Percentiles rank a stretch among this genome's conserved stretches.
Evolutionary conservation across 37 sponge, comb jelly and placozoan species (phyloP).

Genomic region (Beroe forskalii): DNA sequence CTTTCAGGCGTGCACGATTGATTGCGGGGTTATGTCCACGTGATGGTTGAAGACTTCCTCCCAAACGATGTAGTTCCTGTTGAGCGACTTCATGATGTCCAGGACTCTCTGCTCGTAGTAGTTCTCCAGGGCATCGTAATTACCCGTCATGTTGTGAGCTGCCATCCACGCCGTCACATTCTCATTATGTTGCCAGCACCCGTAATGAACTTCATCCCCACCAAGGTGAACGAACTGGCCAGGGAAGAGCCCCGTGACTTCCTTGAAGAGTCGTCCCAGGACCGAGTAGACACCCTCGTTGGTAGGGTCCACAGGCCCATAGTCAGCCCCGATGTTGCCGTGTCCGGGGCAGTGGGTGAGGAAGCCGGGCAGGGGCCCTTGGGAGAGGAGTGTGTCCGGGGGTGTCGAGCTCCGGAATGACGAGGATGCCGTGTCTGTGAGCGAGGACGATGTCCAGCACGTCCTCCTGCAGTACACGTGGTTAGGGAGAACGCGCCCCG

Average conservation of each 20-base stretch:
- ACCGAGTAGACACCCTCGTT: slow-evolving; percentile 66
- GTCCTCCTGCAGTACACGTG: slow-evolving; percentile 66
- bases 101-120: slow-evolving; percentile 69
- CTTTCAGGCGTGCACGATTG: slow-evolving; percentile 71
- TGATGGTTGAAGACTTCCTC: slow-evolving; percentile 72
- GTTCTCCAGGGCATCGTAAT: slow-evolving; percentile 69
- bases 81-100: slow-evolving; percentile 53
- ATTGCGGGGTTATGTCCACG: slow-evolving; percentile 65
- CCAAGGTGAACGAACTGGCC: slow-evolving; percentile 72
- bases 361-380: slow-evolving; percentile 51
- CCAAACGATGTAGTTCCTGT: slow-evolving; percentile 73
- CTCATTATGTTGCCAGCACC: slow-evolving; percentile 70
- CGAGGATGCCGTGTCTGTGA: slow-evolving; percentile 56
- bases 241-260: slow-evolving; percentile 68
- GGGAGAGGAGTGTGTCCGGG: slow-evolving; percentile 68
- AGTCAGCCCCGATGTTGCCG: slow-evolving; percentile 7
- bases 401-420: slow-evolving; percentile 72
- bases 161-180: slow-evolving; percentile 61
- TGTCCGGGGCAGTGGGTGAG: slow-evolving; percentile 60
- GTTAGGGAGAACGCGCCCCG: slow-evolving; percentile 66
- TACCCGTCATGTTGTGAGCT: slow-evolving; percentile 68
- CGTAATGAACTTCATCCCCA: slow-evolving; percentile 74
- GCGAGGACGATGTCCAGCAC: slow-evolving; percentile 63
- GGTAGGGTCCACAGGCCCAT: slow-evolving; percentile 71
- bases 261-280: slow-evolving; percentile 66